Conservation (phyloP, 1,140 invertebrate genomes). For the Phortica variegata region DNA sequence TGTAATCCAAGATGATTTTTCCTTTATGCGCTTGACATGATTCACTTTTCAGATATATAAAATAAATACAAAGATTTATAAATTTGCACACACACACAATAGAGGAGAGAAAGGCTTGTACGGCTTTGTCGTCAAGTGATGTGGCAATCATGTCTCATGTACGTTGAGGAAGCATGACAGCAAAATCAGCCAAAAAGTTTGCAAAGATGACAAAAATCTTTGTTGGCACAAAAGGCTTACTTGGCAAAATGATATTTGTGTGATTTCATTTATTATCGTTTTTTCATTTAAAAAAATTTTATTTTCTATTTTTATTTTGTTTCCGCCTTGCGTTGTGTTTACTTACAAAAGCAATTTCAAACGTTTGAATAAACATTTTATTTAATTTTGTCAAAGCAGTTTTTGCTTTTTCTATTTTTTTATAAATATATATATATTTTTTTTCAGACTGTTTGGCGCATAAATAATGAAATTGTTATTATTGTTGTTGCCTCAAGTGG, state of each 20-base stretch:
- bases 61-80: slow-evolving; percentile 14
- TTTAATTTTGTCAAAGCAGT: slow-evolving; percentile 44
- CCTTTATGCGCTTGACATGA: slow-evolving; percentile 50
- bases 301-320: slow-evolving; percentile 11
- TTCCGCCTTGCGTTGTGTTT: no score
- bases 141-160: no score
- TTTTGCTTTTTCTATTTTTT: no score
- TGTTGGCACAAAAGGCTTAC: slow-evolving; percentile 11
- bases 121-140: no score
- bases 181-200: slow-evolving; percentile 43
- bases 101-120: slow-evolving; percentile 32
- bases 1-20: slow-evolving; percentile 46
- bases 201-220: slow-evolving; percentile 6
- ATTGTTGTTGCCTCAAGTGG: no score
- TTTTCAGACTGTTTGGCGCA: no score
- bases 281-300: slow-evolving; percentile 1
- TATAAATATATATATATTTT: no score
- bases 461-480: no score
- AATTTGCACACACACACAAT: slow-evolving; percentile 12
- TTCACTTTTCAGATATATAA: slow-evolving; percentile 39
- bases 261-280: slow-evolving; percentile 30
- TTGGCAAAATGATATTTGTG: slow-evolving; percentile 47
- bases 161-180: no score
- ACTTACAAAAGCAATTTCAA: slow-evolving; percentile 47
- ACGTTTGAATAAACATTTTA: slow-evolving; percentile 54